Conservation (phyloP, 2,888 invertebrate genomes). For the Orthonevra nobilis region DNA sequence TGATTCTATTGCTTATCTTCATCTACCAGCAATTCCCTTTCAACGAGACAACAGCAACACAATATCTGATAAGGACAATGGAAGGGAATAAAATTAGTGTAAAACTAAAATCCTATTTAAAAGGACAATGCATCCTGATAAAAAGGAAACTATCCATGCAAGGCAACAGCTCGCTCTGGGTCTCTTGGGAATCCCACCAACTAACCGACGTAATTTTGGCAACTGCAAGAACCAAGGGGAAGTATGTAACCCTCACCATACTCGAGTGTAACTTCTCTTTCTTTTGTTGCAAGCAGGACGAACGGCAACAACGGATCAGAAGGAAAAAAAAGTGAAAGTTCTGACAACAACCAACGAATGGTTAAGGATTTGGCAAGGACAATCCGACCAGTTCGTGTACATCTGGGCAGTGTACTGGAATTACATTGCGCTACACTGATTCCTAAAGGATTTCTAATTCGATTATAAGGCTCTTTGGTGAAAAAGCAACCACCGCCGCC, state of each 20-base stretch:
- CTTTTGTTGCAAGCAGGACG: constrained; percentile 15
- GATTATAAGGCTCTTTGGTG: constrained; percentile 59
- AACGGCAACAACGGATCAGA: not conserved
- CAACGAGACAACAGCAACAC: constrained; percentile 42
- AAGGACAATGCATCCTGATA: constrained; percentile 60
- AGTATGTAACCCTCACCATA: no score
- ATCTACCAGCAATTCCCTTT: constrained; percentile 55
- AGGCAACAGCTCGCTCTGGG: no score
- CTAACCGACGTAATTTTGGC: constrained; percentile 58
- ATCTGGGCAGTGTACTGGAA: constrained; percentile 50
- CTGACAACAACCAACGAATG: constrained; percentile 43
- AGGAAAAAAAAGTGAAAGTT: constrained; percentile 43
- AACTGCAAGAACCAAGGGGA: constrained; percentile 54
- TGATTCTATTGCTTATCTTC: constrained; percentile 38
- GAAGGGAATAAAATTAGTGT: constrained; percentile 67
- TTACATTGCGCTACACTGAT: constrained; percentile 64
- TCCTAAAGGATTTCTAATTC: constrained; percentile 69
- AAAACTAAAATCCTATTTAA: constrained; percentile 70
- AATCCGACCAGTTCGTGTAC: constrained; percentile 13
- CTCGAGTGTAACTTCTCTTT: no score
- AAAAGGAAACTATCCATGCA: constrained; percentile 61
- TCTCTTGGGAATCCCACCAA: constrained; percentile 49
- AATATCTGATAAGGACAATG: constrained; percentile 63
- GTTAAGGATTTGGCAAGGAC: constrained; percentile 53
- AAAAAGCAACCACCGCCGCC: no score